phyloP scores from a whole-genome alignment of 2,888 invertebrate species.

The Brachyopa scutellaris region DNA sequence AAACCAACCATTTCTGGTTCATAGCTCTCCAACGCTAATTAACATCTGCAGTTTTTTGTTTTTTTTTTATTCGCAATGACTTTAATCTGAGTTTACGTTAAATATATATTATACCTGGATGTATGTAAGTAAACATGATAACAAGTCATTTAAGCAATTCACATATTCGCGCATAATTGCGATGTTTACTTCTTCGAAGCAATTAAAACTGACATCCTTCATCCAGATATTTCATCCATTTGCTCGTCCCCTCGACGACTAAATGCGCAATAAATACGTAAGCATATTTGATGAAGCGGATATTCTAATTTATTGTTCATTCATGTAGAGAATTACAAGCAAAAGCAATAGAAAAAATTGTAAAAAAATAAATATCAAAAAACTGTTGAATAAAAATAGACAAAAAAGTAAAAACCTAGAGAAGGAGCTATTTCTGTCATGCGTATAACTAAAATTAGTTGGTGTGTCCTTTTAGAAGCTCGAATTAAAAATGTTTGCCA shows the following conservation, averaged over 20 bases:
- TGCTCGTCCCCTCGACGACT: neutral
- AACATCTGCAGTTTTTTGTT: no score
- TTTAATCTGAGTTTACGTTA: no score
- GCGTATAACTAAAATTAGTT: conserved; percentile 13
- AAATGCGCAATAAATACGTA: conserved; percentile 32
- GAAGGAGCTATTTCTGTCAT: conserved; percentile 27
- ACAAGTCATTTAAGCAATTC: neutral
- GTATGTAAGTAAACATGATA: neutral
- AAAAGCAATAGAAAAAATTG: neutral
- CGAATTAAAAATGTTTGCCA: no score
- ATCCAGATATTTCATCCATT: neutral
- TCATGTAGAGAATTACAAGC: conserved; percentile 28
- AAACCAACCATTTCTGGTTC: no score
- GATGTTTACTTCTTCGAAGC: conserved; percentile 15
- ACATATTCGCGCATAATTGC: neutral
- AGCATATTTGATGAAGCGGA: conserved; percentile 34
- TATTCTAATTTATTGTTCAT: conserved; percentile 19
- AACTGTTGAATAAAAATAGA: neutral
- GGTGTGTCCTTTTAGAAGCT: conserved; percentile 43
- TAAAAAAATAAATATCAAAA: neutral
- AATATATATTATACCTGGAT: no score
- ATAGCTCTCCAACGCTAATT: no score
- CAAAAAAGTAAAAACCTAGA: neutral
- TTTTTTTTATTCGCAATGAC: no score
- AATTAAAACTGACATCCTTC: conserved; percentile 34